These are phyloP conservation scores for Zaprionus ornatus DNA, from an alignment of 1,140 invertebrate species.

Conservation along the genomic window DNA sequence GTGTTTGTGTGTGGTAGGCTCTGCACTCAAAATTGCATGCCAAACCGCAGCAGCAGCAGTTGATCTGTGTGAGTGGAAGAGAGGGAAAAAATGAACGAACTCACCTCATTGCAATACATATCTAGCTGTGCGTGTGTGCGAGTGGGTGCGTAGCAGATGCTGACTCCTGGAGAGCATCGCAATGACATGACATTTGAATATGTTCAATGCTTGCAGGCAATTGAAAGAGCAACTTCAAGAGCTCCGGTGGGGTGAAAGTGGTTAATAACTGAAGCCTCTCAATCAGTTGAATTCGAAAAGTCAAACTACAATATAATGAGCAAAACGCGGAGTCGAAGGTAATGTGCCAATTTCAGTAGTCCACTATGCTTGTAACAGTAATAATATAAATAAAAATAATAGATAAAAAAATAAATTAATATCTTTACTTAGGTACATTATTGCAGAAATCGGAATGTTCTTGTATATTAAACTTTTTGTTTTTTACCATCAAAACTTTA, in stretches of 20 bases:
- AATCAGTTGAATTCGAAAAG: background rate
- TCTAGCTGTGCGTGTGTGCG: background rate
- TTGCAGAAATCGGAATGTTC: too few species aligned
- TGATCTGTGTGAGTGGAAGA: background rate
- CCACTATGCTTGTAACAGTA: too few species aligned
- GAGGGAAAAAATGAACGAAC: background rate
- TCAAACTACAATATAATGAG: background rate
- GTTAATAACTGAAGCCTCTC: background rate
- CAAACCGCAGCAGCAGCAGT: background rate
- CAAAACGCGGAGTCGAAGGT: background rate
- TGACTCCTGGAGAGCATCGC: background rate
- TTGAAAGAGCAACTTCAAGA: background rate
- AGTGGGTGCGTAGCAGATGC: background rate
- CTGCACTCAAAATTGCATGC: background rate
- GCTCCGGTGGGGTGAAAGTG: background rate
- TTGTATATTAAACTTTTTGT: too few species aligned
- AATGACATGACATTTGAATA: background rate
- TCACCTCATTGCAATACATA: background rate
- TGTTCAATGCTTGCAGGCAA: background rate
- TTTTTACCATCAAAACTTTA: too few species aligned
- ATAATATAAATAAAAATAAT: background rate
- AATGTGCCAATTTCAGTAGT: background rate
- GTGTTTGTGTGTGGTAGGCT: background rate
- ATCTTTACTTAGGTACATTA: too few species aligned
- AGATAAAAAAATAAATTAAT: background rate